A percentile compares a stretch with the other conserved stretches of the same genome.
Conservation (phyloP, 2,797 vertebrate genomes). For the Delichon dasypus region DNA sequence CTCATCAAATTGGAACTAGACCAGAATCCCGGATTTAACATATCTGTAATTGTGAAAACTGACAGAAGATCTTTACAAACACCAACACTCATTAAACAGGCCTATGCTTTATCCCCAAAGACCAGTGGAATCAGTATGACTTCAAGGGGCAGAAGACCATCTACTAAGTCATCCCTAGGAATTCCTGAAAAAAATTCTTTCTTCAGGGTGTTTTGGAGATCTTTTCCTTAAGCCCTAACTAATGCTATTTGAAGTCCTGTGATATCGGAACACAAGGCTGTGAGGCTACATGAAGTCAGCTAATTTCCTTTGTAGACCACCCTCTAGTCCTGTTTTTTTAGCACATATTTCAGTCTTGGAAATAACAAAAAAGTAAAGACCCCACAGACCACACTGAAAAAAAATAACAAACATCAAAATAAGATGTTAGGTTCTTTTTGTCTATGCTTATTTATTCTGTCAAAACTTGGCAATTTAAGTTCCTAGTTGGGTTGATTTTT, state of each 20-base stretch:
- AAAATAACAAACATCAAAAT: background rate
- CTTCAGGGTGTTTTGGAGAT: background rate
- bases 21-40: conserved; percentile 33
- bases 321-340: background rate
- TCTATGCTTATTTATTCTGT: background rate
- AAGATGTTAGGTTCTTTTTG: background rate
- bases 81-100: background rate
- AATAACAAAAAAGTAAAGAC: conserved; percentile 20
- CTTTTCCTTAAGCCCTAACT: background rate
- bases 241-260: background rate
- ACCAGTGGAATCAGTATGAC: background rate
- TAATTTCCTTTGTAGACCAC: background rate
- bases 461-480: conserved; percentile 52
- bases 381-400: background rate
- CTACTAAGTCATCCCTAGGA: background rate
- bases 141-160: background rate
- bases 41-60: conserved; percentile 43
- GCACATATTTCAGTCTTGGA: background rate
- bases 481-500: background rate
- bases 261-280: background rate
- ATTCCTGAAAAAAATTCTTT: background rate
- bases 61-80: conserved; percentile 50
- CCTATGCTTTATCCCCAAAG: background rate
- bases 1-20: conserved; percentile 34
- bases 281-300: background rate